A percentile compares a stretch with the other conserved stretches of the same genome.
Conservation (phyloP, 2,888 invertebrate species). For the Sarcophaga carnaria region DNA sequence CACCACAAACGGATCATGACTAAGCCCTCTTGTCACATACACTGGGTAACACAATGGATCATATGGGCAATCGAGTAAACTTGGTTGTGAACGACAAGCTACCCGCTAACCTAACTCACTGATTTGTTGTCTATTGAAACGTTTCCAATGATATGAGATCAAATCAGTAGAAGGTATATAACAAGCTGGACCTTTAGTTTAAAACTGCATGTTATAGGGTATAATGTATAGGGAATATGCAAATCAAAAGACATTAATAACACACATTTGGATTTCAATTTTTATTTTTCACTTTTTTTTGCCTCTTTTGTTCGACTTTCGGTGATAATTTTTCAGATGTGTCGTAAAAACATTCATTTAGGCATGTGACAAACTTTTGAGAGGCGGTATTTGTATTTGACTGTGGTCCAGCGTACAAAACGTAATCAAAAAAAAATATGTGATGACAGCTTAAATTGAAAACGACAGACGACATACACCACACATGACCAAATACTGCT, state of each 20-base stretch:
- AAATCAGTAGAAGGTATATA: too few species aligned
- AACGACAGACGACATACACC: slow-evolving; percentile 62
- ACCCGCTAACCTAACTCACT: too few species aligned
- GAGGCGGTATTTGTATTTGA: slow-evolving; percentile 54
- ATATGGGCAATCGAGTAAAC: too few species aligned
- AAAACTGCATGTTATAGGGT: background rate
- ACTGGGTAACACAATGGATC: too few species aligned
- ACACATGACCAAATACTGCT: slow-evolving; percentile 8
- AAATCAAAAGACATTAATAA: slow-evolving; percentile 60
- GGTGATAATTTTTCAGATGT: slow-evolving; percentile 57
- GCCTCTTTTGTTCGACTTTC: background rate
- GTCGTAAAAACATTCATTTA: slow-evolving; percentile 44
- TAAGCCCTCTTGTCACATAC: too few species aligned
- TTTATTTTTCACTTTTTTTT: background rate
- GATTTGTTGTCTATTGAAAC: too few species aligned
- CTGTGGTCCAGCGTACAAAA: slow-evolving; percentile 65
- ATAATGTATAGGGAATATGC: slow-evolving; percentile 41
- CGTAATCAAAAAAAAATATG: slow-evolving; percentile 22
- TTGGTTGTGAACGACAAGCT: too few species aligned
- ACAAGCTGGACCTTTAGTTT: too few species aligned
- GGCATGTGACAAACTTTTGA: slow-evolving; percentile 41
- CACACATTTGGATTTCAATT: slow-evolving; percentile 29
- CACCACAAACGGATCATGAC: too few species aligned
- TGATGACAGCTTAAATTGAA: slow-evolving; percentile 68
- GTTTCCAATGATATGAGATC: too few species aligned